phyloP scores from a whole-genome alignment of 2,888 invertebrate genomes.

The Rhaphigaster nebulosa region DNA sequence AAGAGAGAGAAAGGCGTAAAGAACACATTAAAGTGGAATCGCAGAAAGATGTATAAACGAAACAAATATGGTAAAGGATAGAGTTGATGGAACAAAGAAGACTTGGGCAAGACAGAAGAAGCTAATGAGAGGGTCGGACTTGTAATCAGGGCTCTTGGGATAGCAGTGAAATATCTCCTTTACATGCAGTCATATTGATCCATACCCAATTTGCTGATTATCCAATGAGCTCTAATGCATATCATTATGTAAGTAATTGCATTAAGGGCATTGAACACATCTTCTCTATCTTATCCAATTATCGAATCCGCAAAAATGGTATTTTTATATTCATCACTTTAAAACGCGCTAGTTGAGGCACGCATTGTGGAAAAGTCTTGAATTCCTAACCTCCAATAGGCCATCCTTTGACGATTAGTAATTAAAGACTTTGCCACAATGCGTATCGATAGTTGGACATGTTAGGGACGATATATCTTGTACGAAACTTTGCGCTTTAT shows the following conservation, averaged over 20 bases:
- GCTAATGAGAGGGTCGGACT: not conserved
- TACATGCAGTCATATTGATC: not conserved
- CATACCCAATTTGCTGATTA: not conserved
- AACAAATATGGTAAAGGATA: constrained; percentile 6
- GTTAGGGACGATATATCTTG: too few relatives aligned
- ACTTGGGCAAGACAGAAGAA: not conserved
- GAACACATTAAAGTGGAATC: constrained; percentile 14
- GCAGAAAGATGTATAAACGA: not conserved
- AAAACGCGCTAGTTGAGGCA: too few relatives aligned
- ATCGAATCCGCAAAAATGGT: too few relatives aligned
- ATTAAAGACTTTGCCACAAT: too few relatives aligned
- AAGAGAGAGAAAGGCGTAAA: not conserved
- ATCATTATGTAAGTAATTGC: not conserved
- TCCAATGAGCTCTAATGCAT: not conserved
- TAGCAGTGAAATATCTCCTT: not conserved
- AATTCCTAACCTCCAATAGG: too few relatives aligned
- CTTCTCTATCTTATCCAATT: too few relatives aligned
- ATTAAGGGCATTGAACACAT: not conserved
- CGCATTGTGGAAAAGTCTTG: too few relatives aligned
- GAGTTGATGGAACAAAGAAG: constrained; percentile 2
- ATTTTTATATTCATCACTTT: too few relatives aligned
- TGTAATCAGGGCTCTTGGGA: not conserved
- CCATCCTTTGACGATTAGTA: too few relatives aligned
- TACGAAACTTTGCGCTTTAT: too few relatives aligned
- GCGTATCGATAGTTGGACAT: too few relatives aligned